phyloP scores from a whole-genome alignment of 2,888 invertebrate species.

The Azorinus chamasolen region DNA sequence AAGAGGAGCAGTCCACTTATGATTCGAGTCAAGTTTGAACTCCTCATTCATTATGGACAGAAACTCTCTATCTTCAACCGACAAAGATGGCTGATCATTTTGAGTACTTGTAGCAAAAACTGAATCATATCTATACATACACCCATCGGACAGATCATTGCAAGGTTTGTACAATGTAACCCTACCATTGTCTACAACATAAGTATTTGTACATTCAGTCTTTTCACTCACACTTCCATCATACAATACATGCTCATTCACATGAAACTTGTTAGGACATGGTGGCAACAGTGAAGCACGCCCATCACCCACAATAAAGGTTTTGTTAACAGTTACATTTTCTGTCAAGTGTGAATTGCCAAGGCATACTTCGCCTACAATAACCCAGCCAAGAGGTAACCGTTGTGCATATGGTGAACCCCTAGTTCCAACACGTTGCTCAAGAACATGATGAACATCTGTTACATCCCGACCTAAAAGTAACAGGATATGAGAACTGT shows the following conservation, averaged over 20 bases:
- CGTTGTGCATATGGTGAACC: constrained; percentile 27
- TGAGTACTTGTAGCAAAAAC: not conserved
- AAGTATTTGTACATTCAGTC: constrained; percentile 5
- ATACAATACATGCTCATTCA: not conserved
- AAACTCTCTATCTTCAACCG: constrained; percentile 21
- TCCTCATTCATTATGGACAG: constrained; percentile 34
- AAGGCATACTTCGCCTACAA: constrained; percentile 20
- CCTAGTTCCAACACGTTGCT: constrained; percentile 11
- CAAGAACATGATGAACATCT: constrained; percentile 32
- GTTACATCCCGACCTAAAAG: constrained; percentile 17
- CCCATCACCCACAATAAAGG: constrained; percentile 13
- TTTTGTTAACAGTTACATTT: constrained; percentile 23
- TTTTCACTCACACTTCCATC: not conserved
- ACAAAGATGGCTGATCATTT: constrained; percentile 13
- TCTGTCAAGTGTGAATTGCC: constrained; percentile 4
- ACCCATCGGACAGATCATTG: not conserved
- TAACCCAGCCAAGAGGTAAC: constrained; percentile 27
- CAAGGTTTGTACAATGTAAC: constrained; percentile 21
- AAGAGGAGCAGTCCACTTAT: constrained; percentile 31
- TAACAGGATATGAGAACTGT: constrained; percentile 11
- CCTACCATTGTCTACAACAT: constrained; percentile 22
- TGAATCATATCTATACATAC: constrained; percentile 5
- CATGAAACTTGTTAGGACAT: constrained; percentile 18
- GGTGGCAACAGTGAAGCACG: constrained; percentile 16
- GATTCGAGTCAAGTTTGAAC: constrained; percentile 20